Base-by-base conservation (phyloP, 2,888 invertebrate genomes). In the Drosophila gaucha region DNA sequence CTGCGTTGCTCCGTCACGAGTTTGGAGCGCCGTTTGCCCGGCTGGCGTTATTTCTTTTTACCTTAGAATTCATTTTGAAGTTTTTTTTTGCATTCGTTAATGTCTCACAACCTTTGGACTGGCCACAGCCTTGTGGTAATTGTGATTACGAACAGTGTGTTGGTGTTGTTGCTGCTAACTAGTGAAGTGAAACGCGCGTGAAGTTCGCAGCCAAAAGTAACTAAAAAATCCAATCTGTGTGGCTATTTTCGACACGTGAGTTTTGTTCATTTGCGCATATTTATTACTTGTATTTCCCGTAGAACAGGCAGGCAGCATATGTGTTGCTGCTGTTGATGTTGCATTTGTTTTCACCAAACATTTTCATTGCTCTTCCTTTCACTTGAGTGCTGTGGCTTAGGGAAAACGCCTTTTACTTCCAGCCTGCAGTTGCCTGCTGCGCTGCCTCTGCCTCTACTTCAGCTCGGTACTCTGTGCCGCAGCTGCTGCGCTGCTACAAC, bases 361-460 rank as follows among this genome's bases (percentile, higher is more conserved):
- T 43, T 39, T 20, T 26, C 33, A 20, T n/a, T 50, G 47, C 28
- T 41, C 24, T 59, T 70, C 86, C 82, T 83, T 83, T 83, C 82
- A 86, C 86, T 83, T 31, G 43, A 47, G 49, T 62, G 20, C 20
- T 38, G 20, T 14, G 49, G 41, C 22, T 46, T 52, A 43, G 78
- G 78, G 60, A 79, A 82, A 82, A 79, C 83, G 80, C 82, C 82
- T 86, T 86, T 83, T 82, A 86, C 86, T 83, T 79, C 56, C 44
- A 55, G 60, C 39, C 22, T 49, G 38, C 60, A 49, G 66, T 38
- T 47, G 64, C 56, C 33, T 54, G 49, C 59, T 51, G 64, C 64
- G 54, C 38, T 68, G 72, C 31, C 28, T 16, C 43, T 56, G 39
- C 10, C 49, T 8, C 47, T 28, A 26, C 33, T 22, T 6, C 30